Evolutionary conservation across 2,797 vertebrate species (phyloP), one percentile per base, ranked within the genome.

Genomic region (Hypotaenidia okinawae): DNA sequence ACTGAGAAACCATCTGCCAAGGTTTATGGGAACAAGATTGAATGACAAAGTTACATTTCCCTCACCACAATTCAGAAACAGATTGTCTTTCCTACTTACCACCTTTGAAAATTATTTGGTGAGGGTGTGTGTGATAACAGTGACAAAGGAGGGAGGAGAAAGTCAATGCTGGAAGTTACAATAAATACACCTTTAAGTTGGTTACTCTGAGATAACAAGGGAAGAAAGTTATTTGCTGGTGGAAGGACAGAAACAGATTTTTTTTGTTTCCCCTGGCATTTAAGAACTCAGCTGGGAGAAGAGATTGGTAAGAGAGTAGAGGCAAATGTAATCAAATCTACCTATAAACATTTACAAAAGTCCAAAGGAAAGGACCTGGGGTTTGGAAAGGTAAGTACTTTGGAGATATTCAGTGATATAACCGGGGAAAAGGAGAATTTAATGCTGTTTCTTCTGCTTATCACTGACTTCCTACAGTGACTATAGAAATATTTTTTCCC

Each of bases 391-490:
- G n/a, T 82, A 64, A 43, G 24, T 75, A 72, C 23, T 88, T 88
- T 58, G 30, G 51, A 70, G 64, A 70, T 68, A 73, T 63, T 91
- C 28, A 79, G 45, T 43, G 64, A 84, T 90, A 85, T 85, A 95
- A 80, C 39, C 14, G 67, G 55, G n/a, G 23, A 49, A 87, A 91
- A 95, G 77, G 15, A 81, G 33, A 92, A 78, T 87, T 81, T 79
- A 94, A 85, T 83, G 63, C n/a, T 10, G 45, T 7, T 82, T 90
- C 69, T 79, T 63, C 79, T 89, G 61, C 30, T 80, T 96, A 91
- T 93, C 87, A 52, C 41, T 68, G 76, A 25, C 55, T 84, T 94
- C 70, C n/a, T 93, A 61, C 33, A 78, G 67, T 80, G 49, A 85
- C 67, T 92, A 68, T n/a, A 93, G 70, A 95, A 91, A 66, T 78